These are phyloP conservation scores for Gymnosoma rotundatum DNA, from an alignment of 2,888 invertebrate species.

Conservation along the genomic window DNA sequence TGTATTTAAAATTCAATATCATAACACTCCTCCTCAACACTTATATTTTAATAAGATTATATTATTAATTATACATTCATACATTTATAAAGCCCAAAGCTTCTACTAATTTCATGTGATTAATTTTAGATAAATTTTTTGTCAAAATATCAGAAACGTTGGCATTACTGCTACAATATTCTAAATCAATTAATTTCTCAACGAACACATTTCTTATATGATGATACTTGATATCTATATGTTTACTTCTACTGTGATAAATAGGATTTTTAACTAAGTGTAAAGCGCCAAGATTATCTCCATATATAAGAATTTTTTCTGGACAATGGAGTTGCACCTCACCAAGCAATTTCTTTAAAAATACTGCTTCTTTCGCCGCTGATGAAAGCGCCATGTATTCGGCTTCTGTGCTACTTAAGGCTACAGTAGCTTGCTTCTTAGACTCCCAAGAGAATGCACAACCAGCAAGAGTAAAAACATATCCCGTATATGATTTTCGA, in stretches of 20 bases:
- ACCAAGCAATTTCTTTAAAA: conserved; percentile 7
- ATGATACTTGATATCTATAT: conserved; percentile 37
- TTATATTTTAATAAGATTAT: not conserved
- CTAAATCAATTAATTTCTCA: no score
- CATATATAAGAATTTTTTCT: not conserved
- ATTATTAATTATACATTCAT: not conserved
- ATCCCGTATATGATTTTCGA: no score
- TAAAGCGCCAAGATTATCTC: no score
- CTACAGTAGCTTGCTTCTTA: conserved; percentile 52
- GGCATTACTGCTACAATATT: conserved; percentile 49
- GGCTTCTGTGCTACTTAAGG: conserved; percentile 46
- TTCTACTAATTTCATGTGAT: conserved; percentile 10
- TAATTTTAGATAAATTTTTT: conserved; percentile 42
- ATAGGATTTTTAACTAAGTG: conserved; percentile 43
- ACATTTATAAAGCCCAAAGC: not conserved
- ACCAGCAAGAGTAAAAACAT: no score
- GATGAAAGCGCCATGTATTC: conserved; percentile 22
- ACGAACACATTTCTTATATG: conserved; percentile 41
- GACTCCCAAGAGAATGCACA: no score
- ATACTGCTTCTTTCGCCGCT: conserved; percentile 22
- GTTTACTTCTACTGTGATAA: conserved; percentile 44
- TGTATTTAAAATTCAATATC: not conserved
- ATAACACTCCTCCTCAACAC: not conserved
- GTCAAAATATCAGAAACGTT: conserved; percentile 61
- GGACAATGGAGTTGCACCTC: not conserved